These are phyloP conservation scores for Miltochrista miniata DNA, from an alignment of 2,888 invertebrate species.

Conservation along the genomic window DNA sequence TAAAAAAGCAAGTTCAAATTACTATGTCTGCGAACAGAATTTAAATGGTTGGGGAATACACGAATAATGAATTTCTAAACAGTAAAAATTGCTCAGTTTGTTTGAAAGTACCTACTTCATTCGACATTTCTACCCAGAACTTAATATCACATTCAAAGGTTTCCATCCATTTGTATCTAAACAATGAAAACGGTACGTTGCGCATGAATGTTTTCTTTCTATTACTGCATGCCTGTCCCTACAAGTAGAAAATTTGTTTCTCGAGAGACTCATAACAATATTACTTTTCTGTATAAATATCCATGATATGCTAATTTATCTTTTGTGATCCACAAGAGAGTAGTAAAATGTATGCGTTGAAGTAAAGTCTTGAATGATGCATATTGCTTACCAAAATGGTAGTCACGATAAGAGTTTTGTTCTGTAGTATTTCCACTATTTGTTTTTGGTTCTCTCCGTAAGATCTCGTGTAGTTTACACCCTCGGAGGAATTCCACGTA, in stretches of 20 bases:
- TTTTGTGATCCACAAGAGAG: conserved; percentile 56
- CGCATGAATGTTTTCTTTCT: conserved; percentile 45
- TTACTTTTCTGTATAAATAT: not conserved
- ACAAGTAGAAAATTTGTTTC: conserved; percentile 49
- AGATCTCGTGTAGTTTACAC: conserved; percentile 93
- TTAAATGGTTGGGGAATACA: conserved; percentile 34
- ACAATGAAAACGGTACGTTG: conserved; percentile 46
- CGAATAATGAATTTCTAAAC: conserved; percentile 40
- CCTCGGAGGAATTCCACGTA: conserved; percentile 94
- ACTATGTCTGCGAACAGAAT: conserved; percentile 33
- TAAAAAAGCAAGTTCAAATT: conserved; percentile 41
- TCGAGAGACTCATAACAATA: conserved; percentile 39
- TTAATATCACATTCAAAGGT: conserved; percentile 9
- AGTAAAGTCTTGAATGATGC: conserved; percentile 30
- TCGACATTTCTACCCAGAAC: conserved; percentile 28
- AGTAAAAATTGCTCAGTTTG: conserved; percentile 28
- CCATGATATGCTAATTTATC: conserved; percentile 57
- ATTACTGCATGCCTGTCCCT: conserved; percentile 53
- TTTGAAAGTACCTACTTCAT: conserved; percentile 33
- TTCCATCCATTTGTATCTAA: too few relatives aligned
- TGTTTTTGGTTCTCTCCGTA: conserved; percentile 93
- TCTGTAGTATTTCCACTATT: conserved; percentile 94
- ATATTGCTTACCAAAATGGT: conserved; percentile 91
- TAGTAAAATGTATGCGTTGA: conserved; percentile 52
- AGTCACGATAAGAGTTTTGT: conserved; percentile 95